Percentiles rank a stretch among this genome's conserved stretches.
Evolutionary conservation across 2,797 vertebrate genomes (phyloP).

Genomic region (Moxostoma hubbsi): DNA sequence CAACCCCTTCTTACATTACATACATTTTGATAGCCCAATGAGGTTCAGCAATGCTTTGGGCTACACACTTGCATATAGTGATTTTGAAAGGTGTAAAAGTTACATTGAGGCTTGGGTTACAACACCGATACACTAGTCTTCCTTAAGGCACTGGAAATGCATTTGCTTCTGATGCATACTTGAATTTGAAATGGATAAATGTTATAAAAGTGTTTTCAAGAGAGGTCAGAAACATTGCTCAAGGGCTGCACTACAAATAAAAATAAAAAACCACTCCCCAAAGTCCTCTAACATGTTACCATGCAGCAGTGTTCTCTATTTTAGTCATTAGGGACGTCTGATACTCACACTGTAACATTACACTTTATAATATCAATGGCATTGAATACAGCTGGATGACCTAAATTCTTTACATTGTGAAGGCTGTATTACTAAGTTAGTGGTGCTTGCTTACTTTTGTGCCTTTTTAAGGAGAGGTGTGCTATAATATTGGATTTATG

Average conservation of each 20-base stretch:
- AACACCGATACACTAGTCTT: conserved; percentile 16
- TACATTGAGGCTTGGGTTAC: background rate
- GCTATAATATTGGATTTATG: background rate
- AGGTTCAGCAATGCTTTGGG: conserved; percentile 3
- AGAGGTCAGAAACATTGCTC: conserved; percentile 14
- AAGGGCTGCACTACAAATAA: conserved; percentile 20
- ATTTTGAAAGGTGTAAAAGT: conserved; percentile 8
- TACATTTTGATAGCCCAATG: background rate
- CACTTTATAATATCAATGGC: conserved; percentile 1
- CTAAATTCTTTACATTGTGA: conserved; percentile 13
- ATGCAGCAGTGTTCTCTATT: conserved; percentile 18
- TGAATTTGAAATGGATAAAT: conserved; percentile 16
- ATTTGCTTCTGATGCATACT: background rate
- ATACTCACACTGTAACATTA: conserved; percentile 17
- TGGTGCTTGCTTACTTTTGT: background rate
- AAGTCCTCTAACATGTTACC: background rate
- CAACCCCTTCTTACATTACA: conserved; percentile 5
- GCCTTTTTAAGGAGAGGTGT: background rate
- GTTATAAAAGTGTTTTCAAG: background rate
- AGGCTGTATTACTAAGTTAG: conserved; percentile 9
- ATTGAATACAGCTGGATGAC: conserved; percentile 10
- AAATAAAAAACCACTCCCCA: conserved; percentile 7
- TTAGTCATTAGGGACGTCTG: conserved; percentile 7
- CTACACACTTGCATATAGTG: conserved; percentile 10
- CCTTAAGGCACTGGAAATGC: conserved; percentile 8